Evolutionary conservation across 1,140 invertebrate species (phyloP).

Genomic region (Hyles vespertilio): DNA sequence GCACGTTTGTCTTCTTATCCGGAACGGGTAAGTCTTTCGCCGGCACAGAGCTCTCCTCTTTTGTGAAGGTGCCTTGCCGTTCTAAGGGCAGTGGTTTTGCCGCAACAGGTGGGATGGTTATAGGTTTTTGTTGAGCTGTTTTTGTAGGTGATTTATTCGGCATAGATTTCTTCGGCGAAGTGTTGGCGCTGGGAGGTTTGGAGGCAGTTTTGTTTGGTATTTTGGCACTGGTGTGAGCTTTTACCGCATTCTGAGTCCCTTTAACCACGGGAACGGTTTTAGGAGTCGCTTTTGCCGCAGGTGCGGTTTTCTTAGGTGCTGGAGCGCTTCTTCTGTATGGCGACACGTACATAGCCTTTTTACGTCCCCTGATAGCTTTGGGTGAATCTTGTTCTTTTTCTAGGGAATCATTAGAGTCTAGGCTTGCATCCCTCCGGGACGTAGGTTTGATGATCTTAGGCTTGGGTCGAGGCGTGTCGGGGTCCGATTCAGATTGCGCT

Average conservation of each 20-base stretch:
- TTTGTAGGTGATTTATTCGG: conserved; percentile 43
- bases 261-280: conserved; percentile 40
- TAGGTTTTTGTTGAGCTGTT: conserved; percentile 34
- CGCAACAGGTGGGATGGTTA: conserved; percentile 30
- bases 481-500: conserved; percentile 62
- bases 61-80: conserved; percentile 92
- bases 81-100: conserved; percentile 75
- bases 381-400: conserved; percentile 60
- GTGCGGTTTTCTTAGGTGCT: conserved; percentile 40
- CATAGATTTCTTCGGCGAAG: conserved; percentile 52
- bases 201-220: conserved; percentile 36
- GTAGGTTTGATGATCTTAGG: conserved; percentile 79
- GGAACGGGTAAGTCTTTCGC: conserved; percentile 65
- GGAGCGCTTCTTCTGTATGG: conserved; percentile 72
- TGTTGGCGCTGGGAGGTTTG: conserved; percentile 38
- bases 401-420: conserved; percentile 62
- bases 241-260: conserved; percentile 28
- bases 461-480: conserved; percentile 61
- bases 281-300: conserved; percentile 27
- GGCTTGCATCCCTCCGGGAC: conserved; percentile 45
- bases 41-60: conserved; percentile 80
- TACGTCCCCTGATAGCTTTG: conserved; percentile 85
- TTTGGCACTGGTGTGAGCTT: conserved; percentile 45
- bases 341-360: conserved; percentile 83
- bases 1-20: conserved; percentile 58